Evolutionary conservation across 2,888 invertebrate genomes (phyloP).

Genomic region (Gymnocheta viridis): DNA sequence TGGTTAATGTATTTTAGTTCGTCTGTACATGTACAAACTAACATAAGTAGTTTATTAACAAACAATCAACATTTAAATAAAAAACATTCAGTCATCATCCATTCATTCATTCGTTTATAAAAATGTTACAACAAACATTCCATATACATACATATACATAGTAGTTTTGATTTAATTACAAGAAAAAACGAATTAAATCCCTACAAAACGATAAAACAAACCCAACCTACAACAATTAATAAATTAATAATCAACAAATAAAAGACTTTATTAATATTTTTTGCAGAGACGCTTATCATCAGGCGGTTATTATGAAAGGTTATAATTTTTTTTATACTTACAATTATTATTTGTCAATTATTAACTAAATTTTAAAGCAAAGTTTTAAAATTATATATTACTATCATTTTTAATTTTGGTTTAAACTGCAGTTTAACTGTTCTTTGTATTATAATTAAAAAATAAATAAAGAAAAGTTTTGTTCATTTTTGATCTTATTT

Average conservation of each 20-base stretch:
- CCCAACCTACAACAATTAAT: conserved; percentile 55
- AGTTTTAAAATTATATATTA: conserved; percentile 15
- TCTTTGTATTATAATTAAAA: conserved; percentile 21
- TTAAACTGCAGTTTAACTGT: conserved; percentile 60
- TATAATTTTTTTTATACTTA: conserved; percentile 80
- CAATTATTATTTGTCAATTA: conserved; percentile 63
- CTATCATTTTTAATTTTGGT: conserved; percentile 55
- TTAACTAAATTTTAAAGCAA: conserved; percentile 53
- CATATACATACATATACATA: neutral
- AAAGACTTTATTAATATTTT: conserved; percentile 81
- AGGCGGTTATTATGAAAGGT: conserved; percentile 82
- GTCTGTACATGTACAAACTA: neutral
- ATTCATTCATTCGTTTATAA: neutral
- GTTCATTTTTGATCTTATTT: neutral
- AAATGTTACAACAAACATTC: conserved; percentile 14
- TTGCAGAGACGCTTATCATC: conserved; percentile 82
- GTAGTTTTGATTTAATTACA: conserved; percentile 6
- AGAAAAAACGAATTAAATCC: neutral
- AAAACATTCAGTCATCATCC: neutral
- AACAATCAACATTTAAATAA: conserved; percentile 30
- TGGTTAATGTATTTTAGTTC: neutral
- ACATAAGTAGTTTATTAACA: conserved; percentile 8
- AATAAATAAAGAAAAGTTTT: conserved; percentile 20
- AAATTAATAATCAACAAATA: conserved; percentile 75
- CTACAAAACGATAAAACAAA: conserved; percentile 25